A percentile compares a stretch with the other conserved stretches of the same genome.
Conservation (phyloP, 2,113 vertebrate species). For the Drymodes brunneopygia region DNA sequence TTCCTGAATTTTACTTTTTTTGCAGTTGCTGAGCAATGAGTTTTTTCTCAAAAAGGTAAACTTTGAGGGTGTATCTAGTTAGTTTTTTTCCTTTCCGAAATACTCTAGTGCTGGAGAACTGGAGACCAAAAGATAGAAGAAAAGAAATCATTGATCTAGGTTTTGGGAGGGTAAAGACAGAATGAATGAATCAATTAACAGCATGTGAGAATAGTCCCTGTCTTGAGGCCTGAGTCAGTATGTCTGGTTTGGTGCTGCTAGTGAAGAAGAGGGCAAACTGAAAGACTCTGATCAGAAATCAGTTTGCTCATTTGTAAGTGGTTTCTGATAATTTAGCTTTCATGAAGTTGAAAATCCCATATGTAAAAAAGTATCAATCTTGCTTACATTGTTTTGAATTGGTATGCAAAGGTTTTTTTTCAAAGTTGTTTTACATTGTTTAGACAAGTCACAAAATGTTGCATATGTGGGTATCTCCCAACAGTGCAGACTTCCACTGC, state of each 20-base stretch:
- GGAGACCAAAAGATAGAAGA: background rate
- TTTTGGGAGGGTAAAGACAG: background rate
- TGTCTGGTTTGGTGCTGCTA: background rate
- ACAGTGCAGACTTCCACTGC: background rate
- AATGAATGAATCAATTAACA: background rate
- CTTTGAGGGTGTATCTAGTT: background rate
- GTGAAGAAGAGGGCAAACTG: background rate
- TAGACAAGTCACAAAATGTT: background rate
- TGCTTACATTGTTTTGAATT: background rate
- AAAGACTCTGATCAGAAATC: background rate
- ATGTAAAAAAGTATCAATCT: accelerated
- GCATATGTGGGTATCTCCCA: background rate
- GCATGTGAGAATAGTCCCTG: background rate
- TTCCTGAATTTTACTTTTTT: background rate
- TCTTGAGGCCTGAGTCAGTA: background rate
- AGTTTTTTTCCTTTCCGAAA: background rate
- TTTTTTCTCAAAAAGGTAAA: background rate
- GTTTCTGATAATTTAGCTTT: background rate
- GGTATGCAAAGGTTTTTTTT: background rate
- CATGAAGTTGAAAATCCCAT: background rate
- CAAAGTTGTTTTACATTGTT: background rate
- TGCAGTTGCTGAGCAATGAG: background rate
- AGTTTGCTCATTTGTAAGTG: background rate
- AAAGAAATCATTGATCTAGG: background rate
- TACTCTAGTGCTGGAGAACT: background rate